phyloP scores from a whole-genome alignment of 2,113 vertebrate species.

The Oreotragus oreotragus region DNA sequence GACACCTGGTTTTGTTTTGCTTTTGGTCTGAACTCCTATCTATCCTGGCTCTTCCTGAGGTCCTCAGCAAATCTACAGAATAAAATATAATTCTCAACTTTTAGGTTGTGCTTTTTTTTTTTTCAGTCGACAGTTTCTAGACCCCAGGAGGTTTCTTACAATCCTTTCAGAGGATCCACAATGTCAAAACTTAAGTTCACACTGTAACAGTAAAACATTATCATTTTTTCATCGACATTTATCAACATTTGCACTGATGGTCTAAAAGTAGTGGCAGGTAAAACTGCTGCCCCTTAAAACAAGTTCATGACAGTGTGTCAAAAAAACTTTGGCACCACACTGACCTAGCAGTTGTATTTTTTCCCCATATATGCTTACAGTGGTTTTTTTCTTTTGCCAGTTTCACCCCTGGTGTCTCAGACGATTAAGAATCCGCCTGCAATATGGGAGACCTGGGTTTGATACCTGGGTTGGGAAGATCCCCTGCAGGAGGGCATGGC shows the following conservation, averaged over 20 bases:
- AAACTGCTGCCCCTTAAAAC: background rate
- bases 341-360: background rate
- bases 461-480: background rate
- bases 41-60: background rate
- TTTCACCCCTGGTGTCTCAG: background rate
- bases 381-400: background rate
- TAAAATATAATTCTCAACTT: background rate
- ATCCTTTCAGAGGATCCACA: background rate
- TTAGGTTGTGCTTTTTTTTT: background rate
- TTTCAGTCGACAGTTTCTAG: background rate
- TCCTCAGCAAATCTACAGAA: background rate
- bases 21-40: background rate
- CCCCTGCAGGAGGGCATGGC: background rate
- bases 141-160: background rate
- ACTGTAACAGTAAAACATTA: background rate
- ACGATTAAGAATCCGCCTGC: accelerated
- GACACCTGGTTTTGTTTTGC: background rate
- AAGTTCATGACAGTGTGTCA: background rate
- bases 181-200: background rate
- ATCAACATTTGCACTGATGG: background rate
- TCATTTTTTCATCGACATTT: background rate
- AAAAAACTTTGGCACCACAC: too few relatives aligned
- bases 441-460: background rate
- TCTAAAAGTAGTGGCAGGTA: background rate
- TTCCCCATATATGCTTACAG: background rate